Conservation (phyloP, 2,888 invertebrate species). For the Podotricha telesiphe region DNA sequence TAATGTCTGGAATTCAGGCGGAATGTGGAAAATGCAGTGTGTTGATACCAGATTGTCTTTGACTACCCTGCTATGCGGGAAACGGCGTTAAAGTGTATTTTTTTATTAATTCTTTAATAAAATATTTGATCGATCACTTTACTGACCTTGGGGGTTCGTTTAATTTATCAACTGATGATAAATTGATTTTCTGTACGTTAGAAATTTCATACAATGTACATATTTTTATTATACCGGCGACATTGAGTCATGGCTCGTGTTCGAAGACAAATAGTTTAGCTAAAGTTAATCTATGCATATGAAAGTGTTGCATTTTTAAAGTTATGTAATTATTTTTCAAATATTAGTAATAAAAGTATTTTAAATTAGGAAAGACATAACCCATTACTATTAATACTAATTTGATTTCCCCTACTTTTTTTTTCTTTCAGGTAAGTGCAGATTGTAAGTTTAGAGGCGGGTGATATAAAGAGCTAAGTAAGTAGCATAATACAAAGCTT, state of each 20-base stretch:
- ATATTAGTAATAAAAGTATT: too few relatives aligned
- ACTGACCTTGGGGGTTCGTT: slow-evolving; percentile 33
- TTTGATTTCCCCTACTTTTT: too few relatives aligned
- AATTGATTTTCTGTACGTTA: slow-evolving; percentile 27
- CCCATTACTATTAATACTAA: background rate
- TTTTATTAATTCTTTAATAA: too few relatives aligned
- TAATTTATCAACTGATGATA: slow-evolving; percentile 42
- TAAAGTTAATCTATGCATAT: background rate
- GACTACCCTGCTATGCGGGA: too few relatives aligned
- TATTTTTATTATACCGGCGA: slow-evolving; percentile 15
- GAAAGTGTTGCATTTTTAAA: too few relatives aligned
- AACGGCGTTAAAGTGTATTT: background rate
- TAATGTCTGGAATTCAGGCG: too few relatives aligned
- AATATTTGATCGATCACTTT: slow-evolving; percentile 41
- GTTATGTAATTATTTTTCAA: too few relatives aligned
- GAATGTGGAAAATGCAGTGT: too few relatives aligned
- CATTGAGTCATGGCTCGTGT: slow-evolving; percentile 23
- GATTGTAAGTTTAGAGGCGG: background rate
- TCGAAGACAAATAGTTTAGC: slow-evolving; percentile 5
- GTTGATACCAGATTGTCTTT: too few relatives aligned
- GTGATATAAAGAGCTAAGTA: background rate
- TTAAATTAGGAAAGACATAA: too few relatives aligned
- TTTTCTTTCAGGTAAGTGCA: slow-evolving; percentile 23
- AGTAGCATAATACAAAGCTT: background rate
- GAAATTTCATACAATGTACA: slow-evolving; percentile 19